Evolutionary conservation across 1,140 invertebrate species (phyloP), one percentile per base, ranked within the genome.

Genomic region (Adoxophyes honmai): DNA sequence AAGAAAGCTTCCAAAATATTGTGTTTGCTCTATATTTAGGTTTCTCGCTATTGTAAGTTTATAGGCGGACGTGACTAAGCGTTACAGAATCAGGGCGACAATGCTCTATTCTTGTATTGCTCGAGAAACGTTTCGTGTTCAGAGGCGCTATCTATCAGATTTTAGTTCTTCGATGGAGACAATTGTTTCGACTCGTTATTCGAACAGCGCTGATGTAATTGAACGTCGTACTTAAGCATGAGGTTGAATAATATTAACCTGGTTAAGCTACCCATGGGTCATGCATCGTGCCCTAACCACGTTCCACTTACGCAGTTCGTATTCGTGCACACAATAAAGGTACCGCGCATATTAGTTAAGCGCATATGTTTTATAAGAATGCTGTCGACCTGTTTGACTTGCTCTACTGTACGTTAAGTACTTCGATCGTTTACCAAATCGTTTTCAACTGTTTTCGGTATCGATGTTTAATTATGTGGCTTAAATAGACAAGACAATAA

Each of bases 201-300:
- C 34, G 13, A 53, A 53, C 34, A 53, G 7, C 28, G 39, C 34
- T 54, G 11, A 36, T 55, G 36, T 37, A 38, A 55, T 55, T 37
- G 16, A 38, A 55, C 16, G 51, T 64, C 34, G 38, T 62, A 59
- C 75, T 68, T 71, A 68, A 72, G 66, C 69, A 71, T 68, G 62
- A 76, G 67, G 61, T 71, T 70, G 74, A 75, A 73, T 80, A 70
- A 70, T 80, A 68, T 80, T 78, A 78, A 76, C 75, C 70, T 78
- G 75, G 78, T 81, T 75, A 65, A 81, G 69, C 62, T 73, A 73
- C 73, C 66, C 67, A 62, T 58, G 74, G 73, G 63, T 64, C 70
- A 66, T 55, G 60, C 62, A 66, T 70, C 73, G 68, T 77, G 74
- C 75, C 52, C 67, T 73, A 71, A 78, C 75, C 73, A 70, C 73